phyloP scores from a whole-genome alignment of 2,113 vertebrate species.

The Rhinogobius similis region DNA sequence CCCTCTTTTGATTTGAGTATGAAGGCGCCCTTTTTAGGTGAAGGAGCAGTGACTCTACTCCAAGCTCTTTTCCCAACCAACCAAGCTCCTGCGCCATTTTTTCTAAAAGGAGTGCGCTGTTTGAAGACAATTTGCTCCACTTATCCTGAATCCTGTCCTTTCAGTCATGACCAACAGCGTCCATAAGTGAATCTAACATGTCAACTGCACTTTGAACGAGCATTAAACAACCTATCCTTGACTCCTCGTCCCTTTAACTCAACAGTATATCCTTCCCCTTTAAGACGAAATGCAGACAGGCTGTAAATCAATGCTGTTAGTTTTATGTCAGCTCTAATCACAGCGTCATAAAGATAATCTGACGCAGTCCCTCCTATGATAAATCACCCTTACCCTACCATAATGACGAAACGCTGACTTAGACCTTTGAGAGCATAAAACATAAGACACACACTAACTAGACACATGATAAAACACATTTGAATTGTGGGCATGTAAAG shows the following conservation, averaged over 20 bases:
- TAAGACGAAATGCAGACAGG: background rate
- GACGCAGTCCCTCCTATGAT: background rate
- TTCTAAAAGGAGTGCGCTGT: background rate
- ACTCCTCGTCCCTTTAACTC: background rate
- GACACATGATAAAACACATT: background rate
- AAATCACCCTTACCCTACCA: background rate
- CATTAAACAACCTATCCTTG: background rate
- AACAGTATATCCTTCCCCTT: background rate
- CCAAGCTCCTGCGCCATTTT: background rate
- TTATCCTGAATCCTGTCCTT: background rate
- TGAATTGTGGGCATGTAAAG: background rate
- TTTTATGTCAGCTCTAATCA: slow-evolving; percentile 8
- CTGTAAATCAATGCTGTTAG: slow-evolving; percentile 6
- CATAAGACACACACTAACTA: slow-evolving; percentile 3
- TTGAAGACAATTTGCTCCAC: background rate
- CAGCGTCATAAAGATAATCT: slow-evolving; percentile 9
- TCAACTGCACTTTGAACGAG: background rate
- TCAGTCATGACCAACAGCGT: too few relatives aligned
- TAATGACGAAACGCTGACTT: slow-evolving; percentile 8
- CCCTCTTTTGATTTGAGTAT: background rate
- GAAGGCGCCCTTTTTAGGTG: background rate
- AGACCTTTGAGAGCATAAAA: background rate
- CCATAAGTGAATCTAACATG: background rate
- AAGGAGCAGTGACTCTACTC: background rate
- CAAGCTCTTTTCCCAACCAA: background rate